phyloP scores from a whole-genome alignment of 2,888 invertebrate genomes.

The Drosophila testacea region DNA sequence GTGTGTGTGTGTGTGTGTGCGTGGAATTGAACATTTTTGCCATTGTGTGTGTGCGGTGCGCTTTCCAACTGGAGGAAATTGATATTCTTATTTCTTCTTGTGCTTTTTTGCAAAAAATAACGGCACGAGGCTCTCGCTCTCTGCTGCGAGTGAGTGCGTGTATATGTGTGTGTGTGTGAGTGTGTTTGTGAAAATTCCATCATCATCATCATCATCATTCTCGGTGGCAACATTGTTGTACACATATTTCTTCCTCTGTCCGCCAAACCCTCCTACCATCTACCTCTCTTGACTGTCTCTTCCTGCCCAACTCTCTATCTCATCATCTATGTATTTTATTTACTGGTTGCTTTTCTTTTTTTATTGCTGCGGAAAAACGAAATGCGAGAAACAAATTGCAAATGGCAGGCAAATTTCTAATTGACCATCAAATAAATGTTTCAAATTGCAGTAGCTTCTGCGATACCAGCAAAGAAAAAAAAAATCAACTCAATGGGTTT shows the following conservation, averaged over 20 bases:
- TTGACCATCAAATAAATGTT: slow-evolving; percentile 72
- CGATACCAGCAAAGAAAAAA: slow-evolving; percentile 24
- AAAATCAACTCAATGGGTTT: slow-evolving; percentile 43
- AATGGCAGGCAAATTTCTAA: slow-evolving; percentile 72
- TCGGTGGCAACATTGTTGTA: slow-evolving; percentile 70
- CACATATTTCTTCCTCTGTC: slow-evolving; percentile 71
- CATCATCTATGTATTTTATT: slow-evolving; percentile 68
- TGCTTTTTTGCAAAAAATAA: slow-evolving; percentile 69
- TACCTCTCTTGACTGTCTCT: slow-evolving; percentile 20
- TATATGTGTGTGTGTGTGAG: slow-evolving; percentile 26
- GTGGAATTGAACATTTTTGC: slow-evolving; percentile 61
- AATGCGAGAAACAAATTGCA: slow-evolving; percentile 60
- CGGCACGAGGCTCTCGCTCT: slow-evolving; percentile 49
- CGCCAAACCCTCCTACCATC: slow-evolving; percentile 4
- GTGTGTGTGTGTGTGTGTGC: slow-evolving; percentile 51
- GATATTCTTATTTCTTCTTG: slow-evolving; percentile 79
- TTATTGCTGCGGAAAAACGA: slow-evolving; percentile 60
- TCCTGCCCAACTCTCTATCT: slow-evolving; percentile 42
- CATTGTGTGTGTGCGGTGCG: slow-evolving; percentile 53
- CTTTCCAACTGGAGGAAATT: slow-evolving; percentile 77
- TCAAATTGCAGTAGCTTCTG: slow-evolving; percentile 47
- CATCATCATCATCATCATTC: slow-evolving; percentile 54
- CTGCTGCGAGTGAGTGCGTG: slow-evolving; percentile 22
- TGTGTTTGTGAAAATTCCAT: slow-evolving; percentile 72
- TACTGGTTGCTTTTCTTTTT: slow-evolving; percentile 64